Base-by-base conservation (phyloP, 2,888 invertebrate species). In the Melinopterus prodromus region DNA sequence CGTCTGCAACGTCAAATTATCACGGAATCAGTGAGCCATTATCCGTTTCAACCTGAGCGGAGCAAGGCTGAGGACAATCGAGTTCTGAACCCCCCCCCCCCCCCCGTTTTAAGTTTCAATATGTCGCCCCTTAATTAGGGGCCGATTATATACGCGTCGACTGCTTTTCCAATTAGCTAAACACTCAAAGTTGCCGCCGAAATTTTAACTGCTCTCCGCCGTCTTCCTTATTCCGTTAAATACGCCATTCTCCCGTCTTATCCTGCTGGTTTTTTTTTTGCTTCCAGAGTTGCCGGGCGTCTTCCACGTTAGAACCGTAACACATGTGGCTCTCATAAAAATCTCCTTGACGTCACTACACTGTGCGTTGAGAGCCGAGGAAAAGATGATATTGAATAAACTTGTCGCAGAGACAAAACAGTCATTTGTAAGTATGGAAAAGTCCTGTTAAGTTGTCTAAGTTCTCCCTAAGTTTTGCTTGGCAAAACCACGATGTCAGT, bases 291-390 rank as follows among this genome's bases (percentile, higher is more conserved):
- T 81, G 70, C 84, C 84, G 16, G 82, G 80, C n/a, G 81, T 84
- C 16, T 79, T 83, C 69, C 82, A 82, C 76, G 83, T 84, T 37
- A 78, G 83, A 74, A 83, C 83, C 6, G 80, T 85, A 69, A 85
- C 85, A 2, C 83, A 84, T 71, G 83, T 82, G 7, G 83, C 81
- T 15, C 72, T 85, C 35, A 78, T 84, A 70, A 83, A 81, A 74
- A 82, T 85, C 70, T 77, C 82, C 1, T 80, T 80, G 16, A 70
- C 71, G 3, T 79, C 77, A 70, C 78, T 84, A 9, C 81, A 81
- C 69, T 80, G 78, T 16, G 80, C 81, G 0, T 72, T 84, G 16
- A 72, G 16, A 16, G 79, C 80, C 3, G 76, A 78, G 69, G 70
- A 77, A 14, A 79, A 79, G 38, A 70, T 77, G 38, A 74, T 75